A percentile compares a stretch with the other conserved stretches of the same genome.
phyloP scores from a whole-genome alignment of 2,113 vertebrate species.

The Tachysurus vachellii region DNA sequence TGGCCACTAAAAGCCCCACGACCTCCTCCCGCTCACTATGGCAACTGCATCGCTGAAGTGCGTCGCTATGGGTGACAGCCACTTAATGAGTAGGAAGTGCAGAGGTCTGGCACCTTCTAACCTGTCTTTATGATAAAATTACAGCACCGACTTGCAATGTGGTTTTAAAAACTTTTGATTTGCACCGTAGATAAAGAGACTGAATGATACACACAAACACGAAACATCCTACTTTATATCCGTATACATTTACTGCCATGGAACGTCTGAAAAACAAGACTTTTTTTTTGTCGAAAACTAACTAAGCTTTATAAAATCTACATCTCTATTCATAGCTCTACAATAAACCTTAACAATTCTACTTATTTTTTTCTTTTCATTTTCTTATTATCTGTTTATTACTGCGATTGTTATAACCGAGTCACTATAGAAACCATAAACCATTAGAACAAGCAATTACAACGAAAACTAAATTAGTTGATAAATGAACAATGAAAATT shows the following conservation, averaged over 20 bases:
- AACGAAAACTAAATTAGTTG: not conserved
- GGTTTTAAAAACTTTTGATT: constrained; percentile 2
- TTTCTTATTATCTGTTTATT: not conserved
- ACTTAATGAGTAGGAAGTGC: constrained; percentile 59
- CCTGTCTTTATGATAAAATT: constrained; percentile 44
- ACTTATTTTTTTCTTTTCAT: too few species aligned
- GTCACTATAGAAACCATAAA: not conserved
- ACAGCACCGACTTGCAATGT: constrained; percentile 28
- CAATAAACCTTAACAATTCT: too few species aligned
- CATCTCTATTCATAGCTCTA: too few species aligned
- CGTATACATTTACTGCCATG: too few species aligned
- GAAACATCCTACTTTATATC: not conserved
- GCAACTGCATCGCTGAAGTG: constrained; percentile 56
- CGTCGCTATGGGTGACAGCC: constrained; percentile 53
- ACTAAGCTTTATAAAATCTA: too few species aligned
- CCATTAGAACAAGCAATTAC: not conserved
- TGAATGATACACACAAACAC: not conserved
- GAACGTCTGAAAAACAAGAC: too few species aligned
- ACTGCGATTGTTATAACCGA: not conserved
- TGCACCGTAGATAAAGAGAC: not conserved
- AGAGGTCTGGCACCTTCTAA: constrained; percentile 48
- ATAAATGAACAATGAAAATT: too few species aligned
- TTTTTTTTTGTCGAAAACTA: too few species aligned
- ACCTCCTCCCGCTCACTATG: constrained; percentile 56
- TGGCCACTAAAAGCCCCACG: constrained; percentile 64